Evolutionary conservation across 2,888 invertebrate genomes (phyloP).

Genomic region (Entomobrya proxima): DNA sequence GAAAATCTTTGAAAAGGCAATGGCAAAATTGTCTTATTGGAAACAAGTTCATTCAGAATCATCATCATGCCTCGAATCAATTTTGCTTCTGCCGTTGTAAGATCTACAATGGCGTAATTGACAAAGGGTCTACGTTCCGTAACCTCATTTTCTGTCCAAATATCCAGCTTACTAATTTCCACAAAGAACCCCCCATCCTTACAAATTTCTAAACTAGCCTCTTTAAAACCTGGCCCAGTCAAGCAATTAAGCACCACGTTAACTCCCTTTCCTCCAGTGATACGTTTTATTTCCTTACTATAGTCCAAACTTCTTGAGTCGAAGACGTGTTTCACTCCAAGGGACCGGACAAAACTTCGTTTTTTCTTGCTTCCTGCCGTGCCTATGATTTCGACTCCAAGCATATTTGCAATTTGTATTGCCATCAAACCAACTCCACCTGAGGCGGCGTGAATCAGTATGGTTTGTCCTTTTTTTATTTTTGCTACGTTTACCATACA

Average conservation of each 20-base stretch:
- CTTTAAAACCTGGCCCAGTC: conserved; percentile 53
- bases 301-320: conserved; percentile 8
- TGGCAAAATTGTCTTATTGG: background rate
- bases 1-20: background rate
- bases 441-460: conserved; percentile 53
- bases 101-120: conserved; percentile 21
- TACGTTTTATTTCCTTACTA: background rate
- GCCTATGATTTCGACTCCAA: conserved; percentile 31
- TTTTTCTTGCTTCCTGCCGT: conserved; percentile 49
- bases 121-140: background rate
- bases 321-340: conserved; percentile 45
- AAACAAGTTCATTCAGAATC: background rate
- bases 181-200: conserved; percentile 27
- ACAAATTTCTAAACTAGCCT: conserved; percentile 19
- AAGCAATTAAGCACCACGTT: conserved; percentile 49
- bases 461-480: background rate
- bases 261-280: conserved; percentile 26
- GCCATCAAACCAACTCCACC: conserved; percentile 55
- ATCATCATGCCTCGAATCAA: background rate
- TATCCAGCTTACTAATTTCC: conserved; percentile 54
- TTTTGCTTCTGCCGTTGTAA: background rate
- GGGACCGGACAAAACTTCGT: background rate
- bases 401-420: conserved; percentile 32
- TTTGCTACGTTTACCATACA: conserved; percentile 44
- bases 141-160: conserved; percentile 27